A percentile compares a stretch with the other conserved stretches of the same genome.
Evolutionary conservation across 2,797 vertebrate genomes (phyloP).

Genomic region (Pipistrellus pygmaeus): DNA sequence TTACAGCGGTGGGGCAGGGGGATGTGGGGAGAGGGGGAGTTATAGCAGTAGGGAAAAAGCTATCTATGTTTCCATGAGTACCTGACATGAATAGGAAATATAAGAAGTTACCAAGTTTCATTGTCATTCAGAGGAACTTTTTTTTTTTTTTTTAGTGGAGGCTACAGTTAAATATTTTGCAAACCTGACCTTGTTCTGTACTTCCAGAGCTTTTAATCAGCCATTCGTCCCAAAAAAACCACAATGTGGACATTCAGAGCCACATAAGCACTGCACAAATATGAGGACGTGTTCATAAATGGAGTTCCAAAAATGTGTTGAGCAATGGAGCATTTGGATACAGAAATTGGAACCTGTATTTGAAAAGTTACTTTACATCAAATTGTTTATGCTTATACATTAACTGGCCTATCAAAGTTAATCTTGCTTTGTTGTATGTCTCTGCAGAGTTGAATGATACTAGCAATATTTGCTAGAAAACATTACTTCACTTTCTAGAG

Average conservation of each 20-base stretch:
- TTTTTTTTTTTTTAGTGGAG: background rate
- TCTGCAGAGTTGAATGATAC: background rate
- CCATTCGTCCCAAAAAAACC: background rate
- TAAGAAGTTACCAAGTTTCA: background rate
- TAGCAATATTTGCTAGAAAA: background rate
- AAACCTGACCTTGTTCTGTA: background rate
- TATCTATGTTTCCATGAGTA: background rate
- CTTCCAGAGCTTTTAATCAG: background rate
- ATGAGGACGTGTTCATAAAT: background rate
- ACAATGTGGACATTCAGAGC: background rate
- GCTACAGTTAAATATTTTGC: background rate
- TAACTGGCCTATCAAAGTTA: background rate
- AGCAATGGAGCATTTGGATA: background rate
- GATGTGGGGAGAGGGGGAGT: accelerated
- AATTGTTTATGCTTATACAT: background rate
- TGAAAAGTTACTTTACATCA: conserved; percentile 1
- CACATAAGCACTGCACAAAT: background rate
- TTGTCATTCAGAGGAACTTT: background rate
- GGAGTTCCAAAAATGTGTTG: background rate
- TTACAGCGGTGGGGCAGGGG: accelerated
- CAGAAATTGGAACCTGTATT: conserved; percentile 18
- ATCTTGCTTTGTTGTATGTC: background rate
- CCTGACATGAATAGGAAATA: background rate
- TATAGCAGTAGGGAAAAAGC: no score
- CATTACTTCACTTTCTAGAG: background rate